Percentiles rank a stretch among this genome's conserved stretches.
These are phyloP conservation scores for Atlantisia rogersi DNA, from an alignment of 2,113 vertebrate genomes.

Conservation along the genomic window DNA sequence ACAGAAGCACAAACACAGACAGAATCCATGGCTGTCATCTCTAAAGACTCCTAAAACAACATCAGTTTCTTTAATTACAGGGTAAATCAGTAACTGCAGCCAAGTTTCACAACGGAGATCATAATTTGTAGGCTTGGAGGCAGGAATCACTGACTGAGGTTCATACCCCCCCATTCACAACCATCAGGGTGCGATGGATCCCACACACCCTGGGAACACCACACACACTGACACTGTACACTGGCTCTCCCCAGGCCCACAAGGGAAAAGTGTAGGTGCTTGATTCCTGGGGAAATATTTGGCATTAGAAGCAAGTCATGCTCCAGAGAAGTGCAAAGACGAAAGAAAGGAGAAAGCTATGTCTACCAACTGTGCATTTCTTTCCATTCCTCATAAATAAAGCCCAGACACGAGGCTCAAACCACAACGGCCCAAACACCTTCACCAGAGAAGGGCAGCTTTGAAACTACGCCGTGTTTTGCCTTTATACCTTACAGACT, in stretches of 20 bases:
- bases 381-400: neutral
- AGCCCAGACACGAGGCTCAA: neutral
- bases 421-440: neutral
- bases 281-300: conserved; percentile 6
- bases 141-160: neutral
- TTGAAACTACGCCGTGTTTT: neutral
- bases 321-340: conserved; percentile 48
- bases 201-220: neutral
- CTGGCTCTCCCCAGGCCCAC: neutral
- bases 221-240: accelerated
- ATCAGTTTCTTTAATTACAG: neutral
- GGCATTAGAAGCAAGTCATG: conserved; percentile 29
- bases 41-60: neutral
- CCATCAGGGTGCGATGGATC: accelerated
- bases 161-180: neutral
- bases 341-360: conserved; percentile 11
- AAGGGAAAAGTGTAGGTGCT: neutral
- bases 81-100: neutral
- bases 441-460: neutral
- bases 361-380: conserved; percentile 21
- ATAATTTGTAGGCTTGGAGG: neutral
- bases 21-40: neutral
- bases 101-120: neutral
- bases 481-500: neutral
- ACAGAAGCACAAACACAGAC: neutral